Percentiles rank a stretch among this genome's conserved stretches.
Conservation (phyloP, 2,113 vertebrate genomes). For the Hypanus sabinus region DNA sequence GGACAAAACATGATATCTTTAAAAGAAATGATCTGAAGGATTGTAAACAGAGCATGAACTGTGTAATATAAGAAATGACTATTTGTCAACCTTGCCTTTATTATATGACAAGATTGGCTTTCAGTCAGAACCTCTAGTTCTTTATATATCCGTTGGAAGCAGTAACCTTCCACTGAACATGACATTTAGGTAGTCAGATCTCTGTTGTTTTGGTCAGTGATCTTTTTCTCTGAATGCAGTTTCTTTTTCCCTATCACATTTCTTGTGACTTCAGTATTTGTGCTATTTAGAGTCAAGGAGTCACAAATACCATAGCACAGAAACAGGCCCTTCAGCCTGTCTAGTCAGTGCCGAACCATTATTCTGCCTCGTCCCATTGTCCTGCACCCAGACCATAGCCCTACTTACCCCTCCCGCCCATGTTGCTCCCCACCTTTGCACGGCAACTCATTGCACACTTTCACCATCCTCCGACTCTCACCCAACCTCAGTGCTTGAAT, state of each 20-base stretch:
- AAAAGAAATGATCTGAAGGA: neutral
- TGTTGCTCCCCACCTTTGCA: no score
- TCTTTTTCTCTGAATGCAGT: neutral
- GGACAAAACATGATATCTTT: neutral
- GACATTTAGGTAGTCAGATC: neutral
- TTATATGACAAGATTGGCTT: neutral
- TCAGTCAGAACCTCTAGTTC: neutral
- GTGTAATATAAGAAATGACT: neutral
- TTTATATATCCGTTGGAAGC: neutral
- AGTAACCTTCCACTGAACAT: neutral
- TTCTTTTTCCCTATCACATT: neutral
- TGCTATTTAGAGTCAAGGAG: neutral
- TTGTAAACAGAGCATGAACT: neutral
- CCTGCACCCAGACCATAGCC: no score
- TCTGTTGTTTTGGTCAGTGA: neutral
- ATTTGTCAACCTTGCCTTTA: neutral
- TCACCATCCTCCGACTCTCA: no score
- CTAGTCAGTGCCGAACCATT: no score
- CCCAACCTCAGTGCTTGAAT: no score
- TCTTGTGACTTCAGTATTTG: neutral
- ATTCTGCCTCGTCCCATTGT: no score
- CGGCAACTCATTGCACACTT: no score
- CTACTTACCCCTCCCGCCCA: no score
- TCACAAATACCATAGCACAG: no score
- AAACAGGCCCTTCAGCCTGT: no score